Base-by-base conservation (phyloP, 2,797 vertebrate species). In the Xenops minutus region DNA sequence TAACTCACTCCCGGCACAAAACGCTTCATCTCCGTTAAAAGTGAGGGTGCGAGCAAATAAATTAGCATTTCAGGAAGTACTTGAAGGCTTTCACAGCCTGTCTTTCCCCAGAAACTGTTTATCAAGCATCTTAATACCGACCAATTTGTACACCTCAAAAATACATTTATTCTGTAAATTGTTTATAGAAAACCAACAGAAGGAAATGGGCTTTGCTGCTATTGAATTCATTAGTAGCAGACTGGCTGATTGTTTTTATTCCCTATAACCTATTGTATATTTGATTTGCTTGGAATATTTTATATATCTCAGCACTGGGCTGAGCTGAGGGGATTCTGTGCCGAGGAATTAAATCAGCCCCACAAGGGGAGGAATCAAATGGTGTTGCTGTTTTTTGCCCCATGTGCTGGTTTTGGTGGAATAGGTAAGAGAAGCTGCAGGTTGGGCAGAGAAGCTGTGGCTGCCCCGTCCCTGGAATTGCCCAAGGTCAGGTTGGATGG, bases 81-180 rank as follows among this genome's bases (percentile, higher is more conserved):
- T 97, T 82, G 86, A 51, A 93, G 90, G 73, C 72, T 96, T 95
- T 95, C 90, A 73, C 67, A 80, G 93, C 81, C 93, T 46, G 64
- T 83, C 95, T 91, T 85, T 92, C 87, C 94, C 92, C 95, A 48
- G 52, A 95, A 97, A 93, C 79, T 96, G 89, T 97, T 97, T 97
- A 92, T 95, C 93, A 89, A 93, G 95, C 88, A 77, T 92, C 94
- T 97, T 97, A 96, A 95, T 96, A 93, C 85, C 89, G 84, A 87
- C 72, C 93, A 88, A 85, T 97, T 92, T 97, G 95, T 93, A 93
- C 72, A 71, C 92, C 95, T 97, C 95, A 66, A 88, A 97, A 97
- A 95, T 93, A 91, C 85, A 92, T 97, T 97, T 96, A 94, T 92
- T 87, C 95, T 77, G 75, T 81, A 97, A 97, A 97, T 97, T 97